Evolutionary conservation across 2,113 vertebrate genomes (phyloP), one percentile per base, ranked within the genome.

Genomic region (Numenius arquata): DNA sequence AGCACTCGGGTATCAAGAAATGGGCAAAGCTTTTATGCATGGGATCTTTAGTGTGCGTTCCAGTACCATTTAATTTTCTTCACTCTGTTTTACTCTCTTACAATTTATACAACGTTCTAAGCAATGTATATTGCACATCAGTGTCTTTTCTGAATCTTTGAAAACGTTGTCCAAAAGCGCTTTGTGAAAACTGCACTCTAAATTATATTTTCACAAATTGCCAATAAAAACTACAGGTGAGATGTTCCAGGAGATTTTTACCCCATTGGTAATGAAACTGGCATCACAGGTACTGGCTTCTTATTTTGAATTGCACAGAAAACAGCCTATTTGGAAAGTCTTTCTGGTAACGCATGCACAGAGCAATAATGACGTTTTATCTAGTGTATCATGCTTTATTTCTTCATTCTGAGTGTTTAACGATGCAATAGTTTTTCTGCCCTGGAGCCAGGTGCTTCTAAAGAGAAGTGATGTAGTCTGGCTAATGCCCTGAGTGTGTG

Each of bases 371-470:
- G 52, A 29, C 1, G 0, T 58, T 90, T 67, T 67, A 15, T 27
- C 1, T 25, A 22, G 14, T 2, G 8, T 73, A 16, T 45, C 50
- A 34, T 89, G 84, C 74, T 82, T 93, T 82, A 72, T 95, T 96
- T 97, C 95, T 95, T 96, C 9, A 75, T 90, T 84, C 65, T 93
- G 94, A 96, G 92, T 96, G 96, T 89, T 96, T 91, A 90, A 96
- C 92, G 6, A 73, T 91, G 95, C 75, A 96, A 34, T 36, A 59
- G 27, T 72, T 90, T 95, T 84, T 56, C 38, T 96, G 59, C 75
- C 82, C 85, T 90, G 91, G 66, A 88, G 75, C 47, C 34, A 83
- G n/a, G 11, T 53, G 48, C 27, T 81, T 93, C 25, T 82, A 38
- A 74, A 88, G 62, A 89, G 41, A 90, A 34, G 65, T 95, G 93